phyloP scores from a whole-genome alignment of 1,140 invertebrate genomes.

The Bombus pascuorum region DNA sequence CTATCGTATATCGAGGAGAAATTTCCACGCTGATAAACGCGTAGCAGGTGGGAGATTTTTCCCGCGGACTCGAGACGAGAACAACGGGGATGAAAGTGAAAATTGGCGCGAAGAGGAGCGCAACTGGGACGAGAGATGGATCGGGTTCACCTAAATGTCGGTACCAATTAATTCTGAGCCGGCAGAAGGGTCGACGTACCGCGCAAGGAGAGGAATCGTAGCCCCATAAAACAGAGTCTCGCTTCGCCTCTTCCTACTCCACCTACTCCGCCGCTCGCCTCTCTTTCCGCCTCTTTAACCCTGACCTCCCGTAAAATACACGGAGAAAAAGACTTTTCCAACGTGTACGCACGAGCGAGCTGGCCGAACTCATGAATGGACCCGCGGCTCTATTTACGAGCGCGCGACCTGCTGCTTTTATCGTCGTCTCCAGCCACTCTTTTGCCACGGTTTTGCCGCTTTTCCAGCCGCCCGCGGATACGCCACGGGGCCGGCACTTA shows the following conservation, averaged over 20 bases:
- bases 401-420: constrained; percentile 72
- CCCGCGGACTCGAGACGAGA: background rate
- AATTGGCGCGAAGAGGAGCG: constrained; percentile 1
- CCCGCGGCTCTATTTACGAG: constrained; percentile 76
- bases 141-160: constrained; percentile 38
- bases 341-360: constrained; percentile 75
- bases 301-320: constrained; percentile 79
- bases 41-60: background rate
- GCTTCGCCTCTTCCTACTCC: constrained; percentile 34
- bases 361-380: constrained; percentile 79
- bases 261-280: constrained; percentile 12
- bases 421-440: constrained; percentile 59
- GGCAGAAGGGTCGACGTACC: constrained; percentile 42
- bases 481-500: background rate
- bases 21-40: too few relatives aligned
- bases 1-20: too few relatives aligned
- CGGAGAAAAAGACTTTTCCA: constrained; percentile 79
- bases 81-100: constrained; percentile 11
- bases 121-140: constrained; percentile 16
- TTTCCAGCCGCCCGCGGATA: constrained; percentile 45
- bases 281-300: constrained; percentile 78
- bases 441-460: constrained; percentile 39
- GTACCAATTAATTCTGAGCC: constrained; percentile 50
- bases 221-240: constrained; percentile 62
- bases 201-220: constrained; percentile 44